Conservation (phyloP, 2,797 vertebrate species). For the Dallia pectoralis region DNA sequence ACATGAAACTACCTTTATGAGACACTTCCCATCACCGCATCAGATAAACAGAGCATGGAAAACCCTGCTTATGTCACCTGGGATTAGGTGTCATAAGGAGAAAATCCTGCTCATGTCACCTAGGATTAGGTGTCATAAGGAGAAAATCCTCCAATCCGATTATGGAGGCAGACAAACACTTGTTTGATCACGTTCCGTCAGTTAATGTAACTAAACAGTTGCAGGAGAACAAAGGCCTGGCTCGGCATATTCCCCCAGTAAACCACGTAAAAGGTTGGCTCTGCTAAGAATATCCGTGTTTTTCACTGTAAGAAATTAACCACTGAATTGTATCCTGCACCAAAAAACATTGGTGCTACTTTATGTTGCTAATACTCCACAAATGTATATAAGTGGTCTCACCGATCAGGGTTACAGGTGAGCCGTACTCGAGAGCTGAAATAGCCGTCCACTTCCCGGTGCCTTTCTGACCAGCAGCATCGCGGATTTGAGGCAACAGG, state of each 20-base stretch:
- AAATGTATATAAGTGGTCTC: slow-evolving; percentile 43
- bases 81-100: slow-evolving; percentile 55
- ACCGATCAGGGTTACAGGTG: slow-evolving; percentile 97
- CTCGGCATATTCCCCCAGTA: slow-evolving; percentile 30
- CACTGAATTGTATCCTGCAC: background rate
- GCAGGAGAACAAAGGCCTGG: slow-evolving; percentile 8
- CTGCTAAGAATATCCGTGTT: too few relatives aligned
- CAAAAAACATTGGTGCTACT: background rate
- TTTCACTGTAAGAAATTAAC: background rate
- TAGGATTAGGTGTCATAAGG: slow-evolving; percentile 47
- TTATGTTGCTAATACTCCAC: background rate
- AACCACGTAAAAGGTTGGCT: background rate
- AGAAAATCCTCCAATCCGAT: slow-evolving; percentile 70
- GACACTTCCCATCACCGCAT: slow-evolving; percentile 43
- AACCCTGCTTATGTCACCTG: slow-evolving; percentile 68
- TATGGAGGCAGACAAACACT: slow-evolving; percentile 40
- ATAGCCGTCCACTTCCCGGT: slow-evolving; percentile 98
- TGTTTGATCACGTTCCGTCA: slow-evolving; percentile 31
- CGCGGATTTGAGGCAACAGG: slow-evolving; percentile 91
- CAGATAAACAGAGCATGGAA: slow-evolving; percentile 28
- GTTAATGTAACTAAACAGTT: slow-evolving; percentile 17
- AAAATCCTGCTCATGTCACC: slow-evolving; percentile 70
- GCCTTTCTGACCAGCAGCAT: slow-evolving; percentile 97
- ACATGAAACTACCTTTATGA: slow-evolving; percentile 10
- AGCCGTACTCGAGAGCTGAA: slow-evolving; percentile 91